Evolutionary conservation across 2,113 vertebrate genomes (phyloP).

Genomic region (Anser cygnoides): DNA sequence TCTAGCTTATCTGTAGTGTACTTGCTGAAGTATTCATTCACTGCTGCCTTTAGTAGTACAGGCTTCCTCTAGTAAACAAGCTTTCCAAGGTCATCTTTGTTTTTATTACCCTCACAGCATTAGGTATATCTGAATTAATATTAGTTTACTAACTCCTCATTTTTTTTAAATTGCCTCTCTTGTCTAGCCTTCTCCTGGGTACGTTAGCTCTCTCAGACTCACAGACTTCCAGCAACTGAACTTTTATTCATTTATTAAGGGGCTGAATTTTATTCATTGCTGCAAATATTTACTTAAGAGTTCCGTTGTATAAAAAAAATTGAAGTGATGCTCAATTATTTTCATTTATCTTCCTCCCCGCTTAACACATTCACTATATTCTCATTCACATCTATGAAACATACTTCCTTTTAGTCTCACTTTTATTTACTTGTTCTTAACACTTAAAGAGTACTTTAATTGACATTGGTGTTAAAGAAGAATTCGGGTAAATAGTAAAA

Average conservation of each 20-base stretch:
- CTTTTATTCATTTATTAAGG: neutral
- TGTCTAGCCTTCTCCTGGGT: neutral
- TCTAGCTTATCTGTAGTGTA: neutral
- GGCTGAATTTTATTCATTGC: constrained; percentile 42
- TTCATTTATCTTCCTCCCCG: neutral
- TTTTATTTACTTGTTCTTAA: neutral
- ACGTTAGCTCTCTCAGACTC: neutral
- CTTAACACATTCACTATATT: neutral
- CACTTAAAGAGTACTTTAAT: neutral
- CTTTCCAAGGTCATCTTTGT: neutral
- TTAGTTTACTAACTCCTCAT: neutral
- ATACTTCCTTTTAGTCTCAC: neutral
- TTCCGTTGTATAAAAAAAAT: constrained; percentile 5
- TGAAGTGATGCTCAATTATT: neutral
- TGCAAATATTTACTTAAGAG: constrained; percentile 50
- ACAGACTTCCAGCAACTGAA: constrained; percentile 14
- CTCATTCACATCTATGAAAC: neutral
- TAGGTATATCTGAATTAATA: neutral
- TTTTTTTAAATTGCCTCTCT: constrained; percentile 15
- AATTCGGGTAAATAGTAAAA: neutral
- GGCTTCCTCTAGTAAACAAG: neutral
- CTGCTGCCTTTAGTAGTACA: neutral
- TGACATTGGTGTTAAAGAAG: neutral
- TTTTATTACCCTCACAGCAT: neutral
- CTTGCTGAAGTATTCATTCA: neutral